phyloP scores from a whole-genome alignment of 2,797 vertebrate genomes.

The Xenopus petersii region DNA sequence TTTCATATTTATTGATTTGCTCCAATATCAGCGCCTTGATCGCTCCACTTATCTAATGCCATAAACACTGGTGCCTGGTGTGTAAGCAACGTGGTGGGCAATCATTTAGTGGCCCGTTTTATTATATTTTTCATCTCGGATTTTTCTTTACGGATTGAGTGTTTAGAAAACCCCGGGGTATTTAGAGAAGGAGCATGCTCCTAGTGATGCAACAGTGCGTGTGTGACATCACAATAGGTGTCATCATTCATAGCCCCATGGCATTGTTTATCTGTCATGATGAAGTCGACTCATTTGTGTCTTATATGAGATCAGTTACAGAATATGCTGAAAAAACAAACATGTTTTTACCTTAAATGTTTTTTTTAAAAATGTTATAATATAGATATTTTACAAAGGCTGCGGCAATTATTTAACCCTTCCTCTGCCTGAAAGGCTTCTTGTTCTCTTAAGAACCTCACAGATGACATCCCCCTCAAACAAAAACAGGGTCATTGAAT shows the following conservation, averaged over 20 bases:
- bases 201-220: neutral
- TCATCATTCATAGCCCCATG: neutral
- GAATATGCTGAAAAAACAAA: no score
- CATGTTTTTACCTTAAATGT: no score
- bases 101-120: neutral
- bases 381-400: neutral
- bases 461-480: neutral
- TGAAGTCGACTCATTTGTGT: neutral
- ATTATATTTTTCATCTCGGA: neutral
- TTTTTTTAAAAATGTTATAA: no score
- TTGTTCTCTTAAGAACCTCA: neutral
- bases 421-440: neutral
- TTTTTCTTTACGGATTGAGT: neutral
- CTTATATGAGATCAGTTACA: neutral
- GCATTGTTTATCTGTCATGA: neutral
- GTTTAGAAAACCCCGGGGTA: neutral
- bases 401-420: neutral
- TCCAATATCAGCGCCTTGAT: no score
- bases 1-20: no score
- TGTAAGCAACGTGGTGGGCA: neutral
- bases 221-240: neutral
- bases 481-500: constrained; percentile 3
- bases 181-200: neutral
- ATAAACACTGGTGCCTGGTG: neutral
- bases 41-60: no score